Evolutionary conservation across 1,140 invertebrate genomes (phyloP), one percentile per base, ranked within the genome.

Genomic region (Conus ventricosus): DNA sequence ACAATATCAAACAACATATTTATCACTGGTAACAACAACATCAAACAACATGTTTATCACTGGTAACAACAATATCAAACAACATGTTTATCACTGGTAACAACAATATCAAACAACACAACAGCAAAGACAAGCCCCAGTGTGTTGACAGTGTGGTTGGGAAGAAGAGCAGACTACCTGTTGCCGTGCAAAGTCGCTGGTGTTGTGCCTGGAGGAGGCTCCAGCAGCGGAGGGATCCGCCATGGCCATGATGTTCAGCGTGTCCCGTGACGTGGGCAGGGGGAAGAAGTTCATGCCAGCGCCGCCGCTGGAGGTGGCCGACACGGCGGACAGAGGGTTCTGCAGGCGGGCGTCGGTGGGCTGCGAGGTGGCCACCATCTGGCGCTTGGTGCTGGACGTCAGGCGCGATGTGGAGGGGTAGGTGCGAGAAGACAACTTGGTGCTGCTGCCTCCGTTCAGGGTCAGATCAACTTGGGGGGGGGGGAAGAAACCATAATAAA

Each of bases 401-500:
- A 87, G 71, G 17, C 85, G 71, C 4, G 85, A 87, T 20, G 85
- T 55, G 25, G 84, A 39, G 0, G 85, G 51, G 54, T 87, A 87
- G 85, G 20, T 78, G 23, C 85, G 71, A 13, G 85, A 87, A 15
- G 71, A 54, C 27, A 20, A 23, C 27, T 85, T 85, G 63, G 10
- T 85, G 84, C 63, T 54, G 39, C 60, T 71, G 63, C 71, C 53
- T 85, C 27, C 84, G 20, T 67, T 75, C 51, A 71, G 60, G 3
- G 84, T 85, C 80, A 81, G 51, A 51, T 81, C 80, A 11, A 81
- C 80, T 81, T 51, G 0, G 23, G 15, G 27, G 23, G 15, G 27
- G n/a, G n/a, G 71, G 4, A 25, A 78, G 23, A 75, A 60, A 60
- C 57, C 8, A 15, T 60, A 13, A 11, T 15, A 15, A 60, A 60